Evolutionary conservation across 1,140 invertebrate genomes (phyloP), one percentile per base, ranked within the genome.

Genomic region (Mylabris phalerata): DNA sequence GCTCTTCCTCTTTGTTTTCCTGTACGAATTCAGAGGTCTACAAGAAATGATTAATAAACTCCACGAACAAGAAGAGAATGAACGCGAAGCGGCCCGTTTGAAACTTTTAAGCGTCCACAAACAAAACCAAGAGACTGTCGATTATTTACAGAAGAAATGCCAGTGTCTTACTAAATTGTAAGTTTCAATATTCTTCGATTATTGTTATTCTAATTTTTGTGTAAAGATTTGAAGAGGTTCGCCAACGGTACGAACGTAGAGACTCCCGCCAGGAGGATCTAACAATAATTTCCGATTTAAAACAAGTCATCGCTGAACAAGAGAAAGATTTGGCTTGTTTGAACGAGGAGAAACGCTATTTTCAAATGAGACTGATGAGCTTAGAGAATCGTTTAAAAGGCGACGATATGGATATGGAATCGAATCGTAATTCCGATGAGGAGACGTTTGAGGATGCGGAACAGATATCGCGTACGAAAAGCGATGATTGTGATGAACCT

Each of bases 201-300:
- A 13, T 13, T 13, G 0, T 13, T 77, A 57, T n/a, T 50, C 0
- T 24, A 5, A n/a, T 54, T n/a, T 27, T 32, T 32, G 7, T 48
- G 56, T 69, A 6, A 50, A 80, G 78, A 46, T 78, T 80, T 61
- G 78, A 81, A 66, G 78, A 81, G 67, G 78, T 79, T 61, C 70
- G 79, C 55, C 73, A 75, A 67, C 71, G 77, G 9, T 79, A 80
- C 55, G 78, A 80, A 68, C 63, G 76, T 27, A 63, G 78, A 4
- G 79, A 80, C 65, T 78, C 79, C 3, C 73, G 77, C 3, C 65
- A 76, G 10, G 79, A 80, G 66, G 79, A 81, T 60, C 51, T 79
- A 10, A 74, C 77, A 42, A 71, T 77, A 55, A 80, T 82, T 27
- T 72, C 75, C 13, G 79, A 81, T 54, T 59, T 82, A 32, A 72